Evolutionary conservation across 1,140 invertebrate species (phyloP).

Genomic region (Musca domestica): DNA sequence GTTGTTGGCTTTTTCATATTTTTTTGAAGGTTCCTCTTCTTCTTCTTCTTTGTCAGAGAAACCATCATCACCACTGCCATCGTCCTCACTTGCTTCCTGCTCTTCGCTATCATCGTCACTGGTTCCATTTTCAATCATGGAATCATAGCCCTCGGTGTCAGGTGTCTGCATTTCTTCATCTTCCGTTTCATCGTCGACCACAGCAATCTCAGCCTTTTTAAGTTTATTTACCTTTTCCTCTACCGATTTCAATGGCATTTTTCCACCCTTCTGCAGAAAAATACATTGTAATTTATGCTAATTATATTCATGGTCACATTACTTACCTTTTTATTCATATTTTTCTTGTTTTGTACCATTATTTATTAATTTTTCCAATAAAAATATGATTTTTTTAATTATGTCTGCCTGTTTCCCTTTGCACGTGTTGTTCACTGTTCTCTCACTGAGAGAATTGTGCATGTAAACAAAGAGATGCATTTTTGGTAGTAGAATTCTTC

Average conservation of each 20-base stretch:
- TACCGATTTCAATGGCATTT: background rate
- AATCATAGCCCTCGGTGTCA: constrained; percentile 22
- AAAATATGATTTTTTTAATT: background rate
- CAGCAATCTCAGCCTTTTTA: background rate
- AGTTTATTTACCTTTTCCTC: too few relatives aligned
- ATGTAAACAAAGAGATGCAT: constrained; percentile 10
- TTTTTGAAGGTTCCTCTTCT: background rate
- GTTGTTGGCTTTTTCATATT: constrained; percentile 26
- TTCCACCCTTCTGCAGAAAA: background rate
- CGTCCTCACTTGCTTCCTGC: constrained; percentile 7
- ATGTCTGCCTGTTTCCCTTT: background rate
- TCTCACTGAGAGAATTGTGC: background rate
- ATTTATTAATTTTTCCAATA: background rate
- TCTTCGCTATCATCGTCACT: constrained; percentile 46
- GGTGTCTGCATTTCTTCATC: constrained; percentile 45
- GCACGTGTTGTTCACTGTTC: background rate
- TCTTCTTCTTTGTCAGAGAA: constrained; percentile 29
- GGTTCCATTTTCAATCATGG: constrained; percentile 30
- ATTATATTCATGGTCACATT: background rate
- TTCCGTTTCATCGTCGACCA: background rate
- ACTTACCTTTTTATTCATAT: constrained; percentile 6
- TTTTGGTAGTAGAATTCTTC: too few relatives aligned
- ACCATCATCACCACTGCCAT: constrained; percentile 35
- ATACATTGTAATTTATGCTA: background rate
- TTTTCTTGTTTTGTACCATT: constrained; percentile 2